phyloP scores from a whole-genome alignment of 2,113 vertebrate species.

The Labeo rohita region DNA sequence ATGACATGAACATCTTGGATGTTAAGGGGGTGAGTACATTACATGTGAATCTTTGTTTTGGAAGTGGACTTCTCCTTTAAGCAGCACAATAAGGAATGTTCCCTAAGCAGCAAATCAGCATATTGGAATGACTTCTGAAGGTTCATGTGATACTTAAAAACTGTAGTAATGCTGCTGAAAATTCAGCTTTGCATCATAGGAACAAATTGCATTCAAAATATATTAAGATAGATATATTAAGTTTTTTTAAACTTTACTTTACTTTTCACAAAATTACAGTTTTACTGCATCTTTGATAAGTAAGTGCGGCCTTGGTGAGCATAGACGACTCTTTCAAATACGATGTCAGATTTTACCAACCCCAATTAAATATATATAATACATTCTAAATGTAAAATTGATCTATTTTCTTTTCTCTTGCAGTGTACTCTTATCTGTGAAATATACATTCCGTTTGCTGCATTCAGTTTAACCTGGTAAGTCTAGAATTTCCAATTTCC shows the following conservation, averaged over 20 bases:
- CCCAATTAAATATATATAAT: too few species aligned
- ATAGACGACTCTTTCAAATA: background rate
- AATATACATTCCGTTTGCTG: background rate
- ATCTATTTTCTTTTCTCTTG: background rate
- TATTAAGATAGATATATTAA: too few species aligned
- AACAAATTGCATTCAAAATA: background rate
- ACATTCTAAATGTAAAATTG: background rate
- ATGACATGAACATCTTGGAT: too few species aligned
- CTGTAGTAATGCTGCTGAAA: background rate
- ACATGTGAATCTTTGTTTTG: too few species aligned
- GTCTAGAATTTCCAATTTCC: background rate
- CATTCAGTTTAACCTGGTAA: background rate
- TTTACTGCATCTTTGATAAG: background rate
- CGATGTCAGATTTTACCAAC: too few species aligned
- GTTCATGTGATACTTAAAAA: too few species aligned
- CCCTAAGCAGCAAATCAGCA: too few species aligned
- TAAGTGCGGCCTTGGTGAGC: background rate
- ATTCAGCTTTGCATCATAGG: background rate
- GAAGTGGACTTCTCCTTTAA: too few species aligned
- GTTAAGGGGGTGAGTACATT: too few species aligned
- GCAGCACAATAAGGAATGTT: too few species aligned
- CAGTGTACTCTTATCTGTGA: background rate
- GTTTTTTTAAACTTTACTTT: background rate
- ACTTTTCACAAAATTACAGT: background rate
- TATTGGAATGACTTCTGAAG: too few species aligned